Evolutionary conservation across 2,113 vertebrate species (phyloP).

Genomic region (Cinclus cinclus): DNA sequence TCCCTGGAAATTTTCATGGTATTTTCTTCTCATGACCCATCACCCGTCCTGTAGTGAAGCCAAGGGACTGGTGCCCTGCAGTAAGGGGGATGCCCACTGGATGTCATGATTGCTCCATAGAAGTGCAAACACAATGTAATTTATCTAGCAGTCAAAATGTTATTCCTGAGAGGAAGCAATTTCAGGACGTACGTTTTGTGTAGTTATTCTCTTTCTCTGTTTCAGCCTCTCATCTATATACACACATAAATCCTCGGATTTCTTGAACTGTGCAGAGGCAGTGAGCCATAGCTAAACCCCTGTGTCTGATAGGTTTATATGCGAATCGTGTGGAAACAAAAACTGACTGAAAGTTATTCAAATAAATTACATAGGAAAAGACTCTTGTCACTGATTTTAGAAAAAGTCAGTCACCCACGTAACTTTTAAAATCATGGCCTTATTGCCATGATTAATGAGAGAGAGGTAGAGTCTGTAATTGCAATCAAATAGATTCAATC

Average conservation of each 20-base stretch:
- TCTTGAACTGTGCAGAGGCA: neutral
- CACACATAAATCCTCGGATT: neutral
- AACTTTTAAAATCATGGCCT: constrained; percentile 31
- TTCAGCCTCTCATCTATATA: neutral
- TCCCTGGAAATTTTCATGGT: neutral
- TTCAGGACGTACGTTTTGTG: neutral
- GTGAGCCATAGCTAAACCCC: neutral
- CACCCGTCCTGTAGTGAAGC: neutral
- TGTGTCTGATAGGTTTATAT: neutral
- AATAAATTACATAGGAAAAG: neutral
- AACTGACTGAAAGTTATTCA: neutral
- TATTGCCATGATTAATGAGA: constrained; percentile 47
- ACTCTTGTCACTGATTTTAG: neutral
- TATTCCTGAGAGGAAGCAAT: constrained; percentile 3
- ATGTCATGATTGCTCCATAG: constrained; percentile 50
- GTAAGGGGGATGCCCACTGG: constrained; percentile 49
- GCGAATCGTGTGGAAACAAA: neutral
- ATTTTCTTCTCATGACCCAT: neutral
- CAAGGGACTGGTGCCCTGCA: neutral
- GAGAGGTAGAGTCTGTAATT: constrained; percentile 33
- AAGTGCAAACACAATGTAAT: constrained; percentile 27
- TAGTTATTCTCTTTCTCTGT: neutral
- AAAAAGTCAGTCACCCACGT: neutral
- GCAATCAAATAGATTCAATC: constrained; percentile 61
- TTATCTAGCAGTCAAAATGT: constrained; percentile 70